Evolutionary conservation across 2,888 invertebrate species (phyloP).

Genomic region (Elegia similella): DNA sequence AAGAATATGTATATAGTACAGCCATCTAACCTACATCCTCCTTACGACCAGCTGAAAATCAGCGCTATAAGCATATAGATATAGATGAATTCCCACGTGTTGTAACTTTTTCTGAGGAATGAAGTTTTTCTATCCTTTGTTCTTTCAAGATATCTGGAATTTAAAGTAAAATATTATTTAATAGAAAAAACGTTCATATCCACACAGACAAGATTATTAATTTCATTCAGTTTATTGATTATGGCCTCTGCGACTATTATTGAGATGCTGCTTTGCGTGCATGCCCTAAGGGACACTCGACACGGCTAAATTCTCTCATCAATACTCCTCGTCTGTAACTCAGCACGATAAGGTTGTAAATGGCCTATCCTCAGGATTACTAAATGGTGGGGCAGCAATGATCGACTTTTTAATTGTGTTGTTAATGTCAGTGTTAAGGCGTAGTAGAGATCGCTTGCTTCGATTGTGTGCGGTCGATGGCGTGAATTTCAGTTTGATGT

Average conservation of each 20-base stretch:
- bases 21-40: no score
- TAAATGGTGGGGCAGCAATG: slow-evolving; percentile 40
- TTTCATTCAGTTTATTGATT: background rate
- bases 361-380: slow-evolving; percentile 21
- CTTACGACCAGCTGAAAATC: no score
- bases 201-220: background rate
- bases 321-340: slow-evolving; percentile 29
- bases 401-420: slow-evolving; percentile 79
- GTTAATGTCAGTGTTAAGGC: slow-evolving; percentile 77
- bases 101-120: no score
- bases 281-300: slow-evolving; percentile 55
- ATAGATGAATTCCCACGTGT: no score
- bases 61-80: no score
- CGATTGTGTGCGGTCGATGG: slow-evolving; percentile 70
- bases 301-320: slow-evolving; percentile 25
- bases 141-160: no score
- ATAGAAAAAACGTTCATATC: no score
- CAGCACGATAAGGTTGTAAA: slow-evolving; percentile 35
- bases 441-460: slow-evolving; percentile 74
- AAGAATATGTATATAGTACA: no score
- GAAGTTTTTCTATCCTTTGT: no score
- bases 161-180: no score
- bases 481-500: slow-evolving; percentile 47
- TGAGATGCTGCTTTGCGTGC: slow-evolving; percentile 73
- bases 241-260: slow-evolving; percentile 35